These are phyloP conservation scores for Spea hammondii DNA, from an alignment of 2,797 vertebrate species.

Conservation along the genomic window DNA sequence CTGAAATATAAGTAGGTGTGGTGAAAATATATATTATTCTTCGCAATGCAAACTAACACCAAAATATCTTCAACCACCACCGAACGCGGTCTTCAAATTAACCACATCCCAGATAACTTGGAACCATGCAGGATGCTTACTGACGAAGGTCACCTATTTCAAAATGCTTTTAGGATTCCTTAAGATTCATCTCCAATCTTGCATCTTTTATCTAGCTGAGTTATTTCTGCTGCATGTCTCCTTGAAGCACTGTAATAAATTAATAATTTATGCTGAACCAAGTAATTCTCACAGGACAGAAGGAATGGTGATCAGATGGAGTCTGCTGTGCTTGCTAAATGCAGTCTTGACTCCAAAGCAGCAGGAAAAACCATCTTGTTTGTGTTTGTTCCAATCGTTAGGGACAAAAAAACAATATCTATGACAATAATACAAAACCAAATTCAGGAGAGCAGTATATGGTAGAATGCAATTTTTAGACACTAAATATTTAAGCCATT, in stretches of 20 bases:
- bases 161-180: conserved; percentile 47
- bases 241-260: conserved; percentile 63
- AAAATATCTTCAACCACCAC: background rate
- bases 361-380: background rate
- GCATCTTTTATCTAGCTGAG: conserved; percentile 56
- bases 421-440: background rate
- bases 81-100: rapidly evolving
- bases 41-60: background rate
- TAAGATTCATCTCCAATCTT: conserved; percentile 51
- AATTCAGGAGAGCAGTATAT: background rate
- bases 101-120: background rate
- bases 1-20: background rate
- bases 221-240: conserved; percentile 55
- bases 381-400: background rate
- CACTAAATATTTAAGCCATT: background rate
- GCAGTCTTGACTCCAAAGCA: conserved; percentile 14
- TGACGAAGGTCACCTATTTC: conserved; percentile 47
- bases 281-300: conserved; percentile 51
- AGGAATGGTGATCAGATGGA: conserved; percentile 30
- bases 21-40: background rate
- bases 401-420: background rate
- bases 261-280: conserved; percentile 67
- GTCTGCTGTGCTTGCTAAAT: conserved; percentile 40
- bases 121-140: conserved; percentile 12
- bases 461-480: background rate